phyloP scores from a whole-genome alignment of 2,113 vertebrate species.

The Syngnathus floridae region DNA sequence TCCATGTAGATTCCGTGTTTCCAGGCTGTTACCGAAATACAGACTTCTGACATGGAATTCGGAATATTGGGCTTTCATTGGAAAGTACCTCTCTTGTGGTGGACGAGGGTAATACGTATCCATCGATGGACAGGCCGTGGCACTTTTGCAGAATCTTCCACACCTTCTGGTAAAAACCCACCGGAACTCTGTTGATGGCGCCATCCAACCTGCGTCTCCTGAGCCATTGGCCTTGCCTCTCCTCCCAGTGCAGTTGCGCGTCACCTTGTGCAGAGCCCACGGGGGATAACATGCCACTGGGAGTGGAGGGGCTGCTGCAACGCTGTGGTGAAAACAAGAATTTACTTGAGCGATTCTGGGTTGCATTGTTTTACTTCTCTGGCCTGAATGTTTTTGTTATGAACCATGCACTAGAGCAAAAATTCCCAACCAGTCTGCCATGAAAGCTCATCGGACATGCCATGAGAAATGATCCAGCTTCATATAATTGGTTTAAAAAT shows the following conservation, averaged over 20 bases:
- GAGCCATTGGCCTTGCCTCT: slow-evolving; percentile 92
- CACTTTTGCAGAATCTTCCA: slow-evolving; percentile 98
- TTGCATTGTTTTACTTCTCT: not conserved
- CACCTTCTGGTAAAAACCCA: slow-evolving; percentile 96
- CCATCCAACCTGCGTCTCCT: slow-evolving; percentile 91
- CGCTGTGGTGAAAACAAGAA: slow-evolving; percentile 64
- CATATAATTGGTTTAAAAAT: not conserved
- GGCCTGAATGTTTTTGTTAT: not conserved
- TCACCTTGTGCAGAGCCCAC: slow-evolving; percentile 62
- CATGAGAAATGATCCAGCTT: not conserved
- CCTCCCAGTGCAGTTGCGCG: slow-evolving; percentile 77
- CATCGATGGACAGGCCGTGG: slow-evolving; percentile 92
- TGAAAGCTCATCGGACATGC: not conserved
- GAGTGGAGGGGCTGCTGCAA: slow-evolving; percentile 89
- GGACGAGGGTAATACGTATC: slow-evolving; percentile 94
- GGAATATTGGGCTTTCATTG: no score
- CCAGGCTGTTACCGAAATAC: not conserved
- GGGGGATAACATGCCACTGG: slow-evolving; percentile 80
- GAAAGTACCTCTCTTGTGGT: slow-evolving; percentile 83
- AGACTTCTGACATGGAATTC: no score
- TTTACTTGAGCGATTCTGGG: not conserved
- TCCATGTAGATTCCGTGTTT: not conserved
- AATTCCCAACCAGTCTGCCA: not conserved
- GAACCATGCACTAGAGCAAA: not conserved
- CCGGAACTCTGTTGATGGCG: slow-evolving; percentile 93